Conservation (phyloP, 2,113 vertebrate species). For the Neopipo cinnamomea region DNA sequence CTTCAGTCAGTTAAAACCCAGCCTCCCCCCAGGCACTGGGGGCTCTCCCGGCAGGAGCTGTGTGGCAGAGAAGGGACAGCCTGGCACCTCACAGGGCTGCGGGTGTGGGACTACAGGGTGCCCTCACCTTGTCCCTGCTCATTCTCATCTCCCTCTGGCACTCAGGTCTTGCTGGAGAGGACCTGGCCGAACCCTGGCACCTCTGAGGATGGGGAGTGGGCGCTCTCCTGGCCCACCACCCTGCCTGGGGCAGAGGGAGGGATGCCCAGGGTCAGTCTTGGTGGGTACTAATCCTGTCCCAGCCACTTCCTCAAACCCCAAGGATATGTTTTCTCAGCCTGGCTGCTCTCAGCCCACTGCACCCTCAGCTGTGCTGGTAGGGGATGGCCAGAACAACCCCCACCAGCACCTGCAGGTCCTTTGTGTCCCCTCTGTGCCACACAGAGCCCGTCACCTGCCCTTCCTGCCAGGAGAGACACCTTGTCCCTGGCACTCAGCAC, state of each 20-base stretch:
- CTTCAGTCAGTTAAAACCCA: background rate
- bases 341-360: background rate
- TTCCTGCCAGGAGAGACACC: background rate
- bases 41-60: background rate
- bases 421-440: background rate
- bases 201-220: fast-evolving
- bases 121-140: background rate
- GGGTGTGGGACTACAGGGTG: background rate
- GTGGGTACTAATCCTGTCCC: background rate
- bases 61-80: background rate
- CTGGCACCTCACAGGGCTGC: fast-evolving
- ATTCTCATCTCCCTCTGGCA: background rate
- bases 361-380: too few species aligned
- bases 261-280: fast-evolving
- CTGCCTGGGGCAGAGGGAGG: background rate
- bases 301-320: background rate
- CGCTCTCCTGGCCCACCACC: background rate
- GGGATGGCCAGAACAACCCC: background rate
- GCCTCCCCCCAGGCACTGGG: background rate
- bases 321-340: fast-evolving
- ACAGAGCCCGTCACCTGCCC: background rate
- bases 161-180: background rate
- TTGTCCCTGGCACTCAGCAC: background rate
- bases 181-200: background rate
- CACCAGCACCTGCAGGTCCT: background rate